phyloP scores from a whole-genome alignment of 2,888 invertebrate genomes.

The Lucinisca nassula region DNA sequence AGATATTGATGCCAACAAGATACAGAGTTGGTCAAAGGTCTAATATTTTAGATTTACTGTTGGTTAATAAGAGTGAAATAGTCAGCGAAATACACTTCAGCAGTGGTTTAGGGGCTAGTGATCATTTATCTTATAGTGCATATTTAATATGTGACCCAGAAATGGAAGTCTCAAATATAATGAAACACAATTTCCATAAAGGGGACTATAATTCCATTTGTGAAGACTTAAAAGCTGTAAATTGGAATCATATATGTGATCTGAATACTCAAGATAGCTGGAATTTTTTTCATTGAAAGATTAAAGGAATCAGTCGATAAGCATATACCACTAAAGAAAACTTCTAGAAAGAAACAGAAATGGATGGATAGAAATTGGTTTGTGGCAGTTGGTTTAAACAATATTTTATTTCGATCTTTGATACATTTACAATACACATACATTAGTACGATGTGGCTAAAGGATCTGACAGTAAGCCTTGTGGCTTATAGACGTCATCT shows the following conservation, averaged over 20 bases:
- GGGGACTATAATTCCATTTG: neutral
- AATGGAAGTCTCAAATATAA: neutral
- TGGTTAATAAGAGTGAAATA: neutral
- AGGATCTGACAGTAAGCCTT: too few species aligned
- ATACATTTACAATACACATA: too few species aligned
- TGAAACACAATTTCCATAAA: neutral
- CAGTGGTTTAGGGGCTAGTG: neutral
- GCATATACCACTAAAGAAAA: too few species aligned
- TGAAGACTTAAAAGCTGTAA: neutral
- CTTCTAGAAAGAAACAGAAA: too few species aligned
- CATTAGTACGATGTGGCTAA: too few species aligned
- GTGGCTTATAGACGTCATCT: too few species aligned
- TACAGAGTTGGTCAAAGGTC: neutral
- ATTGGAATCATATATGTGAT: neutral
- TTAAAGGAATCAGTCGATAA: too few species aligned
- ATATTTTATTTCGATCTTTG: too few species aligned
- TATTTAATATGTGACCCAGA: neutral
- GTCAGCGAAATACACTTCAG: neutral
- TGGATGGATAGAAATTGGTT: too few species aligned
- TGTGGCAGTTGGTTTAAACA: too few species aligned
- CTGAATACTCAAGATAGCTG: neutral
- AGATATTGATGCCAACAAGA: neutral
- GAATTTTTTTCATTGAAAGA: too few species aligned
- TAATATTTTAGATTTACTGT: neutral
- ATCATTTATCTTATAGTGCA: neutral